Conservation (phyloP, 2,113 vertebrate species). For the Ciconia boyciana region DNA sequence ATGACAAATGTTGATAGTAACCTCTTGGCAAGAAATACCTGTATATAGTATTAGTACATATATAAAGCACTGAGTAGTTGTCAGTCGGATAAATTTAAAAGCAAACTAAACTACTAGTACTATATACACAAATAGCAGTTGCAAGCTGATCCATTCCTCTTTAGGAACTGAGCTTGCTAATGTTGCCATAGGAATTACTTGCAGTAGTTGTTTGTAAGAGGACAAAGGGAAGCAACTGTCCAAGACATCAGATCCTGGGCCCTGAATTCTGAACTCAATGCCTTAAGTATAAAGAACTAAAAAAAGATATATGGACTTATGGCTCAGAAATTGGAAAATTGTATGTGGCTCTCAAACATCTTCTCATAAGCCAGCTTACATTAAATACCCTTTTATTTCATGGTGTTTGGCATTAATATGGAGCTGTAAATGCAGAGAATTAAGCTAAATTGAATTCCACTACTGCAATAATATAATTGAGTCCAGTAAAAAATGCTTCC, state of each 20-base stretch:
- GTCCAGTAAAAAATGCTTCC: neutral
- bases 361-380: neutral
- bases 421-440: neutral
- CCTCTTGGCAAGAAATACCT: neutral
- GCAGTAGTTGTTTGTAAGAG: neutral
- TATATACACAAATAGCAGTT: neutral
- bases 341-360: neutral
- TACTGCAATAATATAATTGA: neutral
- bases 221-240: no score
- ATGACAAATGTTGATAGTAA: neutral
- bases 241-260: neutral
- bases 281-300: neutral
- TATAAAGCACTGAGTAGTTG: neutral
- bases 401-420: neutral
- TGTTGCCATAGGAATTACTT: neutral
- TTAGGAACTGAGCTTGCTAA: neutral
- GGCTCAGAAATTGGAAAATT: neutral
- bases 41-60: neutral
- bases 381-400: neutral
- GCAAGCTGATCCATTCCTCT: neutral
- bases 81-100: neutral
- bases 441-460: neutral
- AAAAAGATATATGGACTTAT: neutral
- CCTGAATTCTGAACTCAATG: neutral
- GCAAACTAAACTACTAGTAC: neutral